These are phyloP conservation scores for Dioctria linearis DNA, from an alignment of 2,888 invertebrate species.

Conservation along the genomic window DNA sequence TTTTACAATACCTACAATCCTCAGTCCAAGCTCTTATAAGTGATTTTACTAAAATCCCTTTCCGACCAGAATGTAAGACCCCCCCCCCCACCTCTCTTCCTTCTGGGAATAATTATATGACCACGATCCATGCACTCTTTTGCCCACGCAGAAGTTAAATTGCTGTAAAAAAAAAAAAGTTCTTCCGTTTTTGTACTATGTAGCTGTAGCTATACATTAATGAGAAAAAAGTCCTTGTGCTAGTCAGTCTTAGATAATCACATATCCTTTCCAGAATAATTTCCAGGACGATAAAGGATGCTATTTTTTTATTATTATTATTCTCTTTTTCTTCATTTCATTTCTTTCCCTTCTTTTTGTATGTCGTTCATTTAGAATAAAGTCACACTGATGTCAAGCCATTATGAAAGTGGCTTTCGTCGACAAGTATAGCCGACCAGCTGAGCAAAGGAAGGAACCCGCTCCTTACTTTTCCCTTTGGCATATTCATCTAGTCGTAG, in stretches of 20 bases:
- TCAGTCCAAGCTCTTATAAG: background rate
- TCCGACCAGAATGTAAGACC: background rate
- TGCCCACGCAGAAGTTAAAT: background rate
- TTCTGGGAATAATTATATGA: background rate
- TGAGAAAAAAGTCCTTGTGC: constrained; percentile 46
- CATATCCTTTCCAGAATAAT: constrained; percentile 27
- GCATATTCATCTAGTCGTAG: constrained; percentile 11
- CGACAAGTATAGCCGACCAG: constrained; percentile 14
- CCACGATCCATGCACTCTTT: background rate
- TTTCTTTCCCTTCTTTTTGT: constrained; percentile 32
- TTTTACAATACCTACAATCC: background rate
- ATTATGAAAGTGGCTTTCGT: constrained; percentile 51
- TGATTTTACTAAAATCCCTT: background rate
- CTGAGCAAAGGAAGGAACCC: background rate
- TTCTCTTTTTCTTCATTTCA: background rate
- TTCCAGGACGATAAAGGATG: constrained; percentile 20
- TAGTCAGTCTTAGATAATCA: constrained; percentile 37
- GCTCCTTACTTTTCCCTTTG: constrained; percentile 24
- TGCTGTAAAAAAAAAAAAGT: constrained; percentile 2
- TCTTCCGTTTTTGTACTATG: background rate
- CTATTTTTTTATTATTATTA: background rate
- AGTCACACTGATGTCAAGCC: constrained; percentile 51
- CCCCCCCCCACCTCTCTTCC: too few species aligned
- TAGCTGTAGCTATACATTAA: constrained; percentile 1
- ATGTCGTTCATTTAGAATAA: constrained; percentile 44